Evolutionary conservation across 2,113 vertebrate species (phyloP).

Genomic region (Rhadina sibilatrix): DNA sequence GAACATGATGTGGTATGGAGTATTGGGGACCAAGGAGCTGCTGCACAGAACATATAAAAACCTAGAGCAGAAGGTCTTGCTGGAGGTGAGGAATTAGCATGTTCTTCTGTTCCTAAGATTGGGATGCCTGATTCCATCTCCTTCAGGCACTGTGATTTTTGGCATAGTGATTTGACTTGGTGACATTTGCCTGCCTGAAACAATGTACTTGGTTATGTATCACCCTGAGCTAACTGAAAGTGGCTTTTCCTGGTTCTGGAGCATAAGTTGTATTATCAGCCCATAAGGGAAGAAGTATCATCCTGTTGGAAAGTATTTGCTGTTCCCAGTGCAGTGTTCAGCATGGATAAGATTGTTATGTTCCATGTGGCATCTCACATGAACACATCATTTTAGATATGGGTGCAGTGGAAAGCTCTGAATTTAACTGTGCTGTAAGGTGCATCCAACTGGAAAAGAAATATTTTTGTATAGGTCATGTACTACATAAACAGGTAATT

Average conservation of each 20-base stretch:
- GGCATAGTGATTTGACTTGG: neutral
- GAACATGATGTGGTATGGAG: constrained; percentile 98
- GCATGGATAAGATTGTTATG: neutral
- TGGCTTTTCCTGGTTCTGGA: neutral
- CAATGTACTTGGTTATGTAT: neutral
- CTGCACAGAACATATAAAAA: constrained; percentile 93
- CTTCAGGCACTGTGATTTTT: neutral
- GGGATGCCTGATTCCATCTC: neutral
- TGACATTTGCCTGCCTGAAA: neutral
- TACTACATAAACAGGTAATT: neutral
- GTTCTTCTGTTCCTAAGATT: neutral
- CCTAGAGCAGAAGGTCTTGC: constrained; percentile 89
- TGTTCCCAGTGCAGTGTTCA: neutral
- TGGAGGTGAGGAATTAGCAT: constrained; percentile 81
- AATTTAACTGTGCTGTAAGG: neutral
- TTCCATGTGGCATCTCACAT: neutral
- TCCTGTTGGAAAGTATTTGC: neutral
- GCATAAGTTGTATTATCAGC: neutral
- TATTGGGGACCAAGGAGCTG: constrained; percentile 91
- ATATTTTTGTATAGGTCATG: neutral
- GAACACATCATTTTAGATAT: neutral
- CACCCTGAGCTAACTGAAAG: neutral
- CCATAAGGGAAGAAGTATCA: neutral
- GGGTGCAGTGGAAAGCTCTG: neutral
- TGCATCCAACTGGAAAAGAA: neutral